Percentiles rank a stretch among this genome's conserved stretches.
Evolutionary conservation across 37 sponge, comb jelly and placozoan genomes (phyloP).

Genomic region (Haliclona indistincta): DNA sequence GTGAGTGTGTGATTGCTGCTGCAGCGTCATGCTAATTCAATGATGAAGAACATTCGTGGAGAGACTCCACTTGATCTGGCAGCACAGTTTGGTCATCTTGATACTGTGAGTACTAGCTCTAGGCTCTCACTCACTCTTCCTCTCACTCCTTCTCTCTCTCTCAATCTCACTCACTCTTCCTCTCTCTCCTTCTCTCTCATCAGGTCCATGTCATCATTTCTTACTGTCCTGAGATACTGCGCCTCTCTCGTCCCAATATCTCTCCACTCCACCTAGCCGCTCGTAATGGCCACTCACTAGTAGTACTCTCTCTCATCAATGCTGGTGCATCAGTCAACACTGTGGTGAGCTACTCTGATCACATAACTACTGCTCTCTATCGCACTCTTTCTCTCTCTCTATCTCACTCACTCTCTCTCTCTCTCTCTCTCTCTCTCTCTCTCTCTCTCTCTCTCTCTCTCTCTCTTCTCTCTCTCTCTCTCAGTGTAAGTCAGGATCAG

Average conservation of each 20-base stretch:
- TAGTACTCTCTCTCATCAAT: slow-evolving; percentile 71
- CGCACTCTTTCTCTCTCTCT: too few relatives aligned
- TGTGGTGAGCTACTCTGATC: slow-evolving; percentile 42
- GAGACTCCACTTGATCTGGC: slow-evolving; percentile 78
- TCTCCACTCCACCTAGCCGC: slow-evolving; percentile 84
- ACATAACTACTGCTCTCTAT: not conserved
- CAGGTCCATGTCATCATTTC: slow-evolving; percentile 54
- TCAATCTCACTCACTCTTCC: not conserved
- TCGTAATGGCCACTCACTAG: slow-evolving; percentile 73
- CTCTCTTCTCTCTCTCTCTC: not conserved
- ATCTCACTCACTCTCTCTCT: too few relatives aligned
- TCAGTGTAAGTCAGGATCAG: slow-evolving; percentile 59
- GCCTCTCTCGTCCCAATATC: slow-evolving; percentile 14
- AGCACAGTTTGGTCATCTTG: slow-evolving; percentile 70
- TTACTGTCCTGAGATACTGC: slow-evolving; percentile 51
- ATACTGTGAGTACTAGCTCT: slow-evolving; percentile 49
- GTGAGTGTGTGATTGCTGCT: not conserved
- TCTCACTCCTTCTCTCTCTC: not conserved
- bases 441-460: not conserved
- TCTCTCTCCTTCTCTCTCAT: not conserved
- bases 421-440: not conserved
- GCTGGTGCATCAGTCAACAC: slow-evolving; percentile 68
- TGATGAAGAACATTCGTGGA: slow-evolving; percentile 37
- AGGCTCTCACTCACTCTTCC: not conserved
- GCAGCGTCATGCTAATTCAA: slow-evolving; percentile 60